Percentiles rank a stretch among this genome's conserved stretches.
phyloP scores from a whole-genome alignment of 2,888 invertebrate genomes.

The Bruchidius siliquastri region DNA sequence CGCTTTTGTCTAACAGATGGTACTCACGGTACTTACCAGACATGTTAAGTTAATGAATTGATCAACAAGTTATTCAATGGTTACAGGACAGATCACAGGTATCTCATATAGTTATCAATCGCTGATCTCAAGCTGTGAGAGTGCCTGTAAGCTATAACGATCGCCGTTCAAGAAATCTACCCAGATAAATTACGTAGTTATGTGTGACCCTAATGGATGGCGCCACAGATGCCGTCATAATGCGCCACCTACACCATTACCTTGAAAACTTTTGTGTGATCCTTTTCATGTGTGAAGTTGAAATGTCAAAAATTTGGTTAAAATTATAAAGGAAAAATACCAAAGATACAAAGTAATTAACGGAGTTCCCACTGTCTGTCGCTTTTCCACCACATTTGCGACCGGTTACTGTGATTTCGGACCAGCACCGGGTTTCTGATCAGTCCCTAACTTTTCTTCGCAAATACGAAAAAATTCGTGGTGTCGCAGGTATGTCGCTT shows the following conservation, averaged over 20 bases:
- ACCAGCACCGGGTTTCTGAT: background rate
- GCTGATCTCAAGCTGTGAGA: too few relatives aligned
- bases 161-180: background rate
- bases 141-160: too few relatives aligned
- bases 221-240: background rate
- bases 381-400: background rate
- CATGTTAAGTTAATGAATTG: too few relatives aligned
- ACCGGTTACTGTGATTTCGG: background rate
- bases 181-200: background rate
- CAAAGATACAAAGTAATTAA: background rate
- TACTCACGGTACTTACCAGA: too few relatives aligned
- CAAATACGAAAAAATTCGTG: constrained; percentile 14
- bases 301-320: background rate
- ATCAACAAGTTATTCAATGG: too few relatives aligned
- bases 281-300: background rate
- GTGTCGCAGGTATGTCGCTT: constrained; percentile 50
- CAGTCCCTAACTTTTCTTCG: background rate
- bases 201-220: background rate
- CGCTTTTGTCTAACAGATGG: too few relatives aligned
- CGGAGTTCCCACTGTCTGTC: background rate
- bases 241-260: background rate
- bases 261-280: background rate
- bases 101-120: too few relatives aligned
- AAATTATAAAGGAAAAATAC: background rate
- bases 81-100: too few relatives aligned